phyloP scores from a whole-genome alignment of 2,797 vertebrate genomes.

The Macrochelys suwanniensis region DNA sequence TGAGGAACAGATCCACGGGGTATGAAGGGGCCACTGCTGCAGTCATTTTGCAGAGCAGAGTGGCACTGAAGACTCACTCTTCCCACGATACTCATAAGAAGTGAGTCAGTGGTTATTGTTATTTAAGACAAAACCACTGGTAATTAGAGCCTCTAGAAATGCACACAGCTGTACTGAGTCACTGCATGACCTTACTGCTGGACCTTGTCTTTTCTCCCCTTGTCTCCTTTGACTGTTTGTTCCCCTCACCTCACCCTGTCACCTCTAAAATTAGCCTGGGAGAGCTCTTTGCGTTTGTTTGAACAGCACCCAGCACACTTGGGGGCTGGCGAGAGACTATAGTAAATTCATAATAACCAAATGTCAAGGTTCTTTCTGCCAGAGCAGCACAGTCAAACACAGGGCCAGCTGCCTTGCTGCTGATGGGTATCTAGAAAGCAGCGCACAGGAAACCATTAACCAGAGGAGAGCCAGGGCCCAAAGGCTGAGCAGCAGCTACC shows the following conservation, averaged over 20 bases:
- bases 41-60: neutral
- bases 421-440: neutral
- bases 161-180: neutral
- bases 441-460: slow-evolving; percentile 48
- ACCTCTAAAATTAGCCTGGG: slow-evolving; percentile 27
- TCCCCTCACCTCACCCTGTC: neutral
- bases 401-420: neutral
- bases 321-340: neutral
- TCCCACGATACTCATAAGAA: fast-evolving
- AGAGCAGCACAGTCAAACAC: fast-evolving
- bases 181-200: neutral
- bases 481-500: neutral
- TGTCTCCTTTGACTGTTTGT: slow-evolving; percentile 5
- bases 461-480: neutral
- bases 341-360: neutral
- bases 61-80: fast-evolving
- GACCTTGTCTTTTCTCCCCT: slow-evolving; percentile 3
- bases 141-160: neutral
- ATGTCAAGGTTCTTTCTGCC: slow-evolving; percentile 7
- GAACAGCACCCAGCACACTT: neutral
- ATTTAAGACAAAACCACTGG: neutral
- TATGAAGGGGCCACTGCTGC: neutral
- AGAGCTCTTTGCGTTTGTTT: slow-evolving; percentile 5
- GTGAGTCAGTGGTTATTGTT: slow-evolving; percentile 11
- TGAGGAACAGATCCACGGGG: neutral